Evolutionary conservation across 2,888 invertebrate genomes (phyloP).

Genomic region (Heliconius ismenius): DNA sequence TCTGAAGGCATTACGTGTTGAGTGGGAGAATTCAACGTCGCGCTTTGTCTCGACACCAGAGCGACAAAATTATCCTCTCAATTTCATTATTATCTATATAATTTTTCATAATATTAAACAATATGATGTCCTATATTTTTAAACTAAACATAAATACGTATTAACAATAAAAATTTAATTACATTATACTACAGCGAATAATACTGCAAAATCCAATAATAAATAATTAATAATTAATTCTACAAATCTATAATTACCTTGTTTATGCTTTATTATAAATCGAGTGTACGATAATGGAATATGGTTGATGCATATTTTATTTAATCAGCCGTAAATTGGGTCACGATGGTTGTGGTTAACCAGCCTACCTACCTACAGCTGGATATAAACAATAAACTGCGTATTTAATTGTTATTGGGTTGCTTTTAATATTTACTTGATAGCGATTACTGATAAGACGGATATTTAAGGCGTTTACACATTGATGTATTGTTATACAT

Average conservation of each 20-base stretch:
- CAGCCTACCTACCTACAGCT: conserved; percentile 43
- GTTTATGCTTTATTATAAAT: conserved; percentile 25
- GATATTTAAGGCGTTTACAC: conserved; percentile 8
- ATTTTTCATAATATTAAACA: background rate
- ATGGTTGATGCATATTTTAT: conserved; percentile 38
- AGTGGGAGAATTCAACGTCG: too few relatives aligned
- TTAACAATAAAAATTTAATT: background rate
- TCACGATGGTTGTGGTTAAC: conserved; percentile 53
- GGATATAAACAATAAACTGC: conserved; percentile 44
- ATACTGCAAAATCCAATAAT: background rate
- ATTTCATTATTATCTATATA: background rate
- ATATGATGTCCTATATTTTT: background rate
- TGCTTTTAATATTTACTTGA: conserved; percentile 26
- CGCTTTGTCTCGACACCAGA: too few relatives aligned
- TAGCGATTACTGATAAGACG: conserved; percentile 4
- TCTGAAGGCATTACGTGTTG: too few relatives aligned
- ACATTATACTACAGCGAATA: background rate
- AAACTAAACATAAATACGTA: background rate
- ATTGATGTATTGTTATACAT: background rate
- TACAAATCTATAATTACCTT: conserved; percentile 16
- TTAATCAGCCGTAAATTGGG: conserved; percentile 53
- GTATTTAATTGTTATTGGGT: conserved; percentile 36
- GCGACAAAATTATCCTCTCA: too few relatives aligned
- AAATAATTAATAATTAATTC: conserved; percentile 8
- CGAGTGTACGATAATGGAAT: conserved; percentile 16